A percentile compares a stretch with the other conserved stretches of the same genome.
phyloP scores from a whole-genome alignment of 2,797 vertebrate species.

The Nannoperca australis region DNA sequence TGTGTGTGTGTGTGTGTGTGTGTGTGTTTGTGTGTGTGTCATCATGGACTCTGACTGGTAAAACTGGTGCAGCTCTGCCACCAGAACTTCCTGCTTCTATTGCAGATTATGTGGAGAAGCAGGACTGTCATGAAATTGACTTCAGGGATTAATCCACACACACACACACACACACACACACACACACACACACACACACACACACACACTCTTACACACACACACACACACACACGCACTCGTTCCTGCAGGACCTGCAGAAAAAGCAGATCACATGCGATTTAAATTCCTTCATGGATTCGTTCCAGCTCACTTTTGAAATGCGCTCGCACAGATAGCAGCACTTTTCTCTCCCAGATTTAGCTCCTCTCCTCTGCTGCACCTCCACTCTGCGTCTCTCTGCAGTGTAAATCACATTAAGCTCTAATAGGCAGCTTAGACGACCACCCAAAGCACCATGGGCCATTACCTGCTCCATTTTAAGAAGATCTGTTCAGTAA shows the following conservation, averaged over 20 bases:
- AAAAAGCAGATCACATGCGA: conserved; percentile 20
- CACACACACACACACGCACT: neutral
- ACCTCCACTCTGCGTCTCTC: conserved; percentile 2
- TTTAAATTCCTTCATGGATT: conserved; percentile 39
- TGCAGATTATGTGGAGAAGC: neutral
- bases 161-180: neutral
- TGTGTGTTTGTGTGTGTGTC: neutral
- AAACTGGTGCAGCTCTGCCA: neutral
- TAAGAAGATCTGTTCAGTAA: conserved; percentile 79
- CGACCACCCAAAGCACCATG: conserved; percentile 74
- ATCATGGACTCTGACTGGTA: neutral
- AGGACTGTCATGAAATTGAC: conserved; percentile 9
- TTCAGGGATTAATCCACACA: conserved; percentile 9
- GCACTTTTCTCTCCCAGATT: conserved; percentile 27
- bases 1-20: neutral
- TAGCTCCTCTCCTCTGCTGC: conserved; percentile 23
- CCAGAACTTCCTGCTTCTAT: neutral
- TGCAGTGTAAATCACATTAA: conserved; percentile 80
- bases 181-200: conserved; percentile 2
- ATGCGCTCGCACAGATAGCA: conserved; percentile 2
- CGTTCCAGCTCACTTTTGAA: conserved; percentile 27
- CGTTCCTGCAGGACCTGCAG: conserved; percentile 3
- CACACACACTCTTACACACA: neutral
- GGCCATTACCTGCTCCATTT: conserved; percentile 81
- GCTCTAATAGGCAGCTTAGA: conserved; percentile 78